phyloP scores from a whole-genome alignment of 1,140 invertebrate species.

The Drosophila dunni region DNA sequence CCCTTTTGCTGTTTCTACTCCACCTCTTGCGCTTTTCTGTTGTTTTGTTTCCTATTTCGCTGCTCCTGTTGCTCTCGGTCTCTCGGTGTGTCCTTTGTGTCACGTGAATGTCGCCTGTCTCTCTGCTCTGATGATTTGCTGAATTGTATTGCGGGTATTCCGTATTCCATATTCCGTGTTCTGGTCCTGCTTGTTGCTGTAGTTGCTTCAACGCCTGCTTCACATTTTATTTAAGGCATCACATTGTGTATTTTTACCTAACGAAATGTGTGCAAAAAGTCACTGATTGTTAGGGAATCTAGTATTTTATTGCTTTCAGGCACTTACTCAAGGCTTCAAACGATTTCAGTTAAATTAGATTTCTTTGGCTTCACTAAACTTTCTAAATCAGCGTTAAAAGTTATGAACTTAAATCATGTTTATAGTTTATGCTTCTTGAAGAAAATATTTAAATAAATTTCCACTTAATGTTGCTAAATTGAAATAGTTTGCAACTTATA shows the following conservation, averaged over 20 bases:
- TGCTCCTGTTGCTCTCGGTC: slow-evolving; percentile 52
- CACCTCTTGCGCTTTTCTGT: slow-evolving; percentile 47
- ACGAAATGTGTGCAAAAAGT: slow-evolving; percentile 36
- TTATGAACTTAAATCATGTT: too few species aligned
- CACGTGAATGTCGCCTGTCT: slow-evolving; percentile 50
- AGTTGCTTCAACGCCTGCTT: slow-evolving; percentile 39
- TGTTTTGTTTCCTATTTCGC: slow-evolving; percentile 51
- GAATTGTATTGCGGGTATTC: slow-evolving; percentile 42
- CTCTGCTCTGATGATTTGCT: slow-evolving; percentile 52
- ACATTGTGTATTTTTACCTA: slow-evolving; percentile 50
- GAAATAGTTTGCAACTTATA: not conserved
- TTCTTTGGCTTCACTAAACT: too few species aligned
- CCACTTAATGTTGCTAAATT: not conserved
- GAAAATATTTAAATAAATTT: too few species aligned
- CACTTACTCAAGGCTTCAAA: not conserved
- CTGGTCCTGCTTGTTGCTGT: slow-evolving; percentile 24
- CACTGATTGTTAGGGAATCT: not conserved
- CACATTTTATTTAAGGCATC: slow-evolving; percentile 64
- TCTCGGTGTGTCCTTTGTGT: slow-evolving; percentile 48
- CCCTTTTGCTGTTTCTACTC: slow-evolving; percentile 38
- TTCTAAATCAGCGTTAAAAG: too few species aligned
- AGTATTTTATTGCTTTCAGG: not conserved
- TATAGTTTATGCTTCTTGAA: too few species aligned
- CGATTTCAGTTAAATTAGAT: too few species aligned
- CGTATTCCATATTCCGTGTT: slow-evolving; percentile 23